Base-by-base conservation (phyloP, 2,797 vertebrate species). In the Oreortyx pictus region DNA sequence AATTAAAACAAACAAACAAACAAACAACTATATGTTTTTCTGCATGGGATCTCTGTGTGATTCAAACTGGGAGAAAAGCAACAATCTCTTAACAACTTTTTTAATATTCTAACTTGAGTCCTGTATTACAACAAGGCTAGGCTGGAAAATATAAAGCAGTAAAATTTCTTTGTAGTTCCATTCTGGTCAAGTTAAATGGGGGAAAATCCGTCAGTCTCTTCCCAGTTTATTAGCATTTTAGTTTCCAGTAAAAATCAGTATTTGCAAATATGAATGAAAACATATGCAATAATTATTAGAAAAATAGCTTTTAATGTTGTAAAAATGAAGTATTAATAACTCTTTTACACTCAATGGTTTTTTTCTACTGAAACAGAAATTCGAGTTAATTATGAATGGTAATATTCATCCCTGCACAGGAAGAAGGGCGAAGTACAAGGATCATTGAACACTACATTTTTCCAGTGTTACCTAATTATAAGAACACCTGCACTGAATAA, bases 401-500 rank as follows among this genome's bases (percentile, higher is more conserved):
- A 81, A 85, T 88, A 86, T 88, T 94, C 94, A 94, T 90, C 66
- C 79, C 47, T 79, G 72, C 95, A 75, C 49, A 91, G 71, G 84
- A 94, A 90, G 79, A 96, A 95, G 92, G 92, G 81, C 75, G 82
- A 91, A 96, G 94, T 92, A 93, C 90, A 95, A 91, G 97, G 96
- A 70, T 93, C 95, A 95, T 94, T 97, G 96, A 97, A 90, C 97
- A 97, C 67, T 88, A 87, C 74, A 75, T 93, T 97, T 97, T 97
- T 93, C 94, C 91, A 96, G 4, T 65, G 80, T 88, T 92, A 86
- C 80, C 70, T 96, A 97, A 97, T 97, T 97, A 97, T 57, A 93
- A 90, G 93, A 97, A 97, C 97, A 97, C 97, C 97, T 98, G 97
- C 92, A 75, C 94, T 78, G 49, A 87, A 84, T 84, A 95, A 88